Evolutionary conservation across 2,888 invertebrate species (phyloP), one percentile per base, ranked within the genome.

Genomic region (Protophormia terraenovae): DNA sequence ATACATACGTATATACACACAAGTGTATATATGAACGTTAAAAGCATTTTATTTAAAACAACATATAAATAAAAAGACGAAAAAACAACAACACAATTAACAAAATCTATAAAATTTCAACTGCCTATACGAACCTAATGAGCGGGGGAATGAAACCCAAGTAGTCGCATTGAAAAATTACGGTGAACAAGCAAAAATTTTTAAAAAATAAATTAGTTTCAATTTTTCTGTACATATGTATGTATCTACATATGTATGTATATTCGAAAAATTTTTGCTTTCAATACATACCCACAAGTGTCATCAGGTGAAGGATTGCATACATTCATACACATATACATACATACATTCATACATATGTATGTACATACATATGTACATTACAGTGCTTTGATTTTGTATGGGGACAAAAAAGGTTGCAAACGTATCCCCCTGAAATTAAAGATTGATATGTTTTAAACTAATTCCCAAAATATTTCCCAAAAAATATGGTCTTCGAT

Each of bases 51-150:
- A 62, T 50, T 47, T 45, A 29, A 45, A 73, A 73, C 19, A 60
- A 45, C 47, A 60, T 19, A 75, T 32, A 75, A 64, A 38, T 64
- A 24, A 64, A 38, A 24, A 72, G 19, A 16, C 38, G 32, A 41
- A 27, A 55, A 53, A 64, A 50, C 16, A 47, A 47, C 24, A 72
- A 58, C 55, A 55, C 24, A 67, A 53, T 55, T n/a, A 72, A 58
- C 41, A 29, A 60, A 60, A 58, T 72, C 72, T 72, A 58, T 72
- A 58, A 45, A 72, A 72, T 35, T 72, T 72, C 7, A 64, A 75
- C 64, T 53, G 50, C 75, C 8, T 22, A 41, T 12, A 32, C 1
- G 38, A 14, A n/a, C 24, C 38, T 50, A 27, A 29, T 16, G 32
- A 35, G 24, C 24, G 22, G 60, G n/a, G 73, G 73, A 73, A 73